Evolutionary conservation across 2,797 vertebrate genomes (phyloP), one percentile per base, ranked within the genome.

Genomic region (Eptatretus atami): DNA sequence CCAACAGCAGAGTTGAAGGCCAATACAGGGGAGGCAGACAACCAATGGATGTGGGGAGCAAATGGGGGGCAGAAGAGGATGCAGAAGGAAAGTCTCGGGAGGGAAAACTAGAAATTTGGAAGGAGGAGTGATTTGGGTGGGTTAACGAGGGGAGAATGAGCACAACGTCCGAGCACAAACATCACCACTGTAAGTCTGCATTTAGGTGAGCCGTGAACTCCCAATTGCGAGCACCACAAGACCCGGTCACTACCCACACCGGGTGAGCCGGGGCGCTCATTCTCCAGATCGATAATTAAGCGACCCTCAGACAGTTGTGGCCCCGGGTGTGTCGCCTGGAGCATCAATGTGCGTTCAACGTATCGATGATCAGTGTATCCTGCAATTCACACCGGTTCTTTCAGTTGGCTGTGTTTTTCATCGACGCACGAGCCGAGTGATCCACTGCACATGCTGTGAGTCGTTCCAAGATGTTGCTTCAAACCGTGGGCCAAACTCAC

Each of bases 281-380:
- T 4, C 31, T 44, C 31, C 31, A 65, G 66, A 71, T 69, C 53
- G 69, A 72, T 67, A 64, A 65, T 12, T 63, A 69, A 67, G 69
- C 64, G 65, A 71, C 65, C 64, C 72, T 73, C 71, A 69, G 68
- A 68, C 69, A 70, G 71, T 65, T 65, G 65, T 69, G 67, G 68
- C 69, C 70, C 72, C 64, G 63, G 70, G 68, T 70, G 64, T 67
- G 68, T 69, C 66, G 68, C 65, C 52, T 68, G 67, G 67, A 67
- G 66, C 52, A 70, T 4, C 19, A 60, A 15, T 4, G 14, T 60
- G 55, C 3, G 9, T 60, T 60, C 55, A 60, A 60, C 14, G 55
- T 60, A 9, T 60, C 55, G 19, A 60, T 60, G 55, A 60, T 60
- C 19, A 60, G 55, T 19, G 14, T 19, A 60, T 14, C 55, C 14